These are phyloP conservation scores for Magallana nippona DNA, from an alignment of 2,888 invertebrate genomes.

Conservation along the genomic window DNA sequence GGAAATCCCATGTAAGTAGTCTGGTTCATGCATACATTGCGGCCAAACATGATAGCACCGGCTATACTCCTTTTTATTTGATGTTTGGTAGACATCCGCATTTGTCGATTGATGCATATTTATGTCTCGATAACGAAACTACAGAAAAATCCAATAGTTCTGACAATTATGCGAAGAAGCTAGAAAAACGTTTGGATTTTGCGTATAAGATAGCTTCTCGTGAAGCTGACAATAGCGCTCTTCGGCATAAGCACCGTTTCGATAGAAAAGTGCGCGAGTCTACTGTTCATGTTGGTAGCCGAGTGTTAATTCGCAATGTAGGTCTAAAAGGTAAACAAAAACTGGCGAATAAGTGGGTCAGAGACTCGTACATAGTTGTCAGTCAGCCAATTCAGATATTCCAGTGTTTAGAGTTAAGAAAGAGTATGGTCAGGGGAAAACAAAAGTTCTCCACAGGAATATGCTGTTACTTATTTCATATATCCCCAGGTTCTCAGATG, in stretches of 20 bases:
- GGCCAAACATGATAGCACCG: background rate
- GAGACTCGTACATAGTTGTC: conserved; percentile 19
- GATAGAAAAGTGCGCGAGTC: background rate
- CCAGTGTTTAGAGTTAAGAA: conserved; percentile 37
- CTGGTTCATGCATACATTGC: too few relatives aligned
- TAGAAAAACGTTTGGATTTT: background rate
- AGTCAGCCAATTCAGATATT: conserved; percentile 25
- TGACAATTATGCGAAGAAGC: background rate
- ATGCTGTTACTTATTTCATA: conserved; percentile 20
- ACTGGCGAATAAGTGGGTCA: conserved; percentile 37
- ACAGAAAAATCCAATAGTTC: background rate
- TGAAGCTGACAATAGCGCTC: too few relatives aligned
- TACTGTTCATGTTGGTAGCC: background rate
- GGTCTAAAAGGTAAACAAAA: conserved; percentile 36
- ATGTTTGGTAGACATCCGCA: conserved; percentile 3
- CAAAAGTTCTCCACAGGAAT: conserved; percentile 37
- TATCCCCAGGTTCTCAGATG: background rate
- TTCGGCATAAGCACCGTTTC: too few relatives aligned
- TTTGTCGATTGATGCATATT: background rate
- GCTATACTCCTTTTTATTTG: background rate
- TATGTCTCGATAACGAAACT: background rate
- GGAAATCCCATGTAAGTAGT: too few relatives aligned
- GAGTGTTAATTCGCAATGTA: conserved; percentile 20
- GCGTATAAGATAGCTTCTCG: background rate
- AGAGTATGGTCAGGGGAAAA: background rate